A percentile compares a stretch with the other conserved stretches of the same genome.
Conservation (phyloP, 2,797 vertebrate species). For the Anabas testudineus region DNA sequence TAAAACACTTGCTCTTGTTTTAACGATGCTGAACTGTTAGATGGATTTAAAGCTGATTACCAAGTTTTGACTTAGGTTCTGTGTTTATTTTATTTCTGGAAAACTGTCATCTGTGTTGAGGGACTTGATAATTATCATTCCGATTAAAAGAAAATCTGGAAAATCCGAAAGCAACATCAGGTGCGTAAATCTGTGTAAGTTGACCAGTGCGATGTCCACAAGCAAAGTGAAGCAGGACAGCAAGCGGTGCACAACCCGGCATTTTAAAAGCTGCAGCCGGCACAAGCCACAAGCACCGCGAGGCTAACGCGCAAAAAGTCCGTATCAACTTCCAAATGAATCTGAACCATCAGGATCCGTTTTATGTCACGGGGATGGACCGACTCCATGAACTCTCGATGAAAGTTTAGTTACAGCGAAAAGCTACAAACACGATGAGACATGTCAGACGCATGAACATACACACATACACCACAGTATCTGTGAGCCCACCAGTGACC, state of each 20-base stretch:
- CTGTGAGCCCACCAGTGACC: not conserved
- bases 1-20: not conserved
- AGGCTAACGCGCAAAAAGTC: not conserved
- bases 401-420: conserved; percentile 44
- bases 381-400: conserved; percentile 4
- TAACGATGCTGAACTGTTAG: not conserved
- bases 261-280: not conserved
- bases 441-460: conserved; percentile 5
- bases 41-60: too few relatives aligned
- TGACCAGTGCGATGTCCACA: not conserved
- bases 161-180: conserved; percentile 7
- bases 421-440: conserved; percentile 9
- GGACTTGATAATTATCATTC: not conserved
- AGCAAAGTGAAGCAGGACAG: not conserved
- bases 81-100: not conserved
- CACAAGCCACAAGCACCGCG: not conserved
- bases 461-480: not conserved
- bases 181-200: conserved; percentile 25
- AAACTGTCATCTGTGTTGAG: not conserved
- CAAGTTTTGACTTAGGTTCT: too few relatives aligned
- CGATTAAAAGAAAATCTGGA: not conserved
- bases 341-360: conserved; percentile 2
- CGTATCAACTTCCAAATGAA: not conserved
- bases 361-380: conserved; percentile 9
- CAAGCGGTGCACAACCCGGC: not conserved